Base-by-base conservation (phyloP, 2,797 vertebrate genomes). In the Microhierax caerulescens region DNA sequence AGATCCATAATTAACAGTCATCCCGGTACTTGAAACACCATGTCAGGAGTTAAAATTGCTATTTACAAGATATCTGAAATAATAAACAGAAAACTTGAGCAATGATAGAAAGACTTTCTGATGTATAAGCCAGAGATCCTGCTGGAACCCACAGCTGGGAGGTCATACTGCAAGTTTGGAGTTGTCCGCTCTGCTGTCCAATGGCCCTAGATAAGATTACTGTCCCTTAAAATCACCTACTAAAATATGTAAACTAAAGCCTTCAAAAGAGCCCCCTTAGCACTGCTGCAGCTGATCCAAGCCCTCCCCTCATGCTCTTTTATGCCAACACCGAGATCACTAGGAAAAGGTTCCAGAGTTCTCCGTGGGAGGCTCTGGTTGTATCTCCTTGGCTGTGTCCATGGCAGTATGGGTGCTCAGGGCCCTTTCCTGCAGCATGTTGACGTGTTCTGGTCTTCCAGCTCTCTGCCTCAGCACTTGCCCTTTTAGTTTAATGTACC, bases 61-160 rank as follows among this genome's bases (percentile, higher is more conserved):
- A 84, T 85, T 78, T 91, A n/a, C 3, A 30, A 69, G 43, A 37
- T 70, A 94, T 22, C 11, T 83, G 64, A 83, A 90, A 84, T 80
- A 69, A 77, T 72, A 94, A 95, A 93, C 56, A 94, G 75, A 92
- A 89, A 82, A 41, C 25, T 19, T 43, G 60, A 79, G 63, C 76
- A 64, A 76, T 2, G 57, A 41, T 9, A 64, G 15, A 1, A 1
- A 73, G 36, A 51, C 32, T 65, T 50, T 81, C 53, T 88, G 75
- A 85, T 75, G 43, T 56, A 19, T 48, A 51, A 85, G 56, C 69
- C 85, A 88, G 80, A 72, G 28, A 39, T 47, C 25, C 47, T 5
- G 1, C 47, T 72, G 80, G 45, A 68, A 78, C 36, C 41, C 61
- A 24, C 15, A 63, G 24, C 61, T 43, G 54, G 39, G 45, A 86